Conservation (phyloP, 2,888 invertebrate genomes). For the Amphiduros pacificus region DNA sequence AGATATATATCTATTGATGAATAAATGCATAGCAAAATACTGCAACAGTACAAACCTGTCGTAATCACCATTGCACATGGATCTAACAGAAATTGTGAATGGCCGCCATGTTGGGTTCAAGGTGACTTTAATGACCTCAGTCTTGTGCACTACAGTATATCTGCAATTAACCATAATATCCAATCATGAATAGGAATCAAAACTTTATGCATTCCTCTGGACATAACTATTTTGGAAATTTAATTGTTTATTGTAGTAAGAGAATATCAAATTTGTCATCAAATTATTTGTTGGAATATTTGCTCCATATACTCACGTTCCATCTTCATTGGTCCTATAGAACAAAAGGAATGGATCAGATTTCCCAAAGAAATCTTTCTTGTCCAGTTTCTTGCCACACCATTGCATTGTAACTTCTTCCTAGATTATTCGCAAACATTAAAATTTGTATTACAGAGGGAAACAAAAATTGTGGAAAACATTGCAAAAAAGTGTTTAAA, state of each 20-base stretch:
- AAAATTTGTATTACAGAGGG: too few species aligned
- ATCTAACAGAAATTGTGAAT: conserved; percentile 60
- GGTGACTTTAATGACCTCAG: conserved; percentile 64
- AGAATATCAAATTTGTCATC: background rate
- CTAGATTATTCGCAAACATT: too few species aligned
- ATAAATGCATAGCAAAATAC: too few species aligned
- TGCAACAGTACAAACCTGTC: conserved; percentile 61
- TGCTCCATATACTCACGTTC: conserved; percentile 53
- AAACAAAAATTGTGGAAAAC: background rate
- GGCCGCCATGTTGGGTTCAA: conserved; percentile 65
- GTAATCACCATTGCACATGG: conserved; percentile 63
- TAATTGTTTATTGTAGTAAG: background rate
- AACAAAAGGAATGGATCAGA: conserved; percentile 64
- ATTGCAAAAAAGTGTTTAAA: background rate
- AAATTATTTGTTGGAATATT: too few species aligned
- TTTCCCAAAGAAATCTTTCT: conserved; percentile 64
- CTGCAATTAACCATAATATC: too few species aligned
- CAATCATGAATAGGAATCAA: too few species aligned
- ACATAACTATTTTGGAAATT: too few species aligned
- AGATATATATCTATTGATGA: too few species aligned
- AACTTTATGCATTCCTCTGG: too few species aligned
- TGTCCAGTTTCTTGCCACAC: conserved; percentile 60
- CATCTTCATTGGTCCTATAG: conserved; percentile 61
- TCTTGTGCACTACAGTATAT: conserved; percentile 64
- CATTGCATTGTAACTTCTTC: conserved; percentile 58